Conservation (phyloP, 2,797 vertebrate genomes). For the Acipenser ruthenus region DNA sequence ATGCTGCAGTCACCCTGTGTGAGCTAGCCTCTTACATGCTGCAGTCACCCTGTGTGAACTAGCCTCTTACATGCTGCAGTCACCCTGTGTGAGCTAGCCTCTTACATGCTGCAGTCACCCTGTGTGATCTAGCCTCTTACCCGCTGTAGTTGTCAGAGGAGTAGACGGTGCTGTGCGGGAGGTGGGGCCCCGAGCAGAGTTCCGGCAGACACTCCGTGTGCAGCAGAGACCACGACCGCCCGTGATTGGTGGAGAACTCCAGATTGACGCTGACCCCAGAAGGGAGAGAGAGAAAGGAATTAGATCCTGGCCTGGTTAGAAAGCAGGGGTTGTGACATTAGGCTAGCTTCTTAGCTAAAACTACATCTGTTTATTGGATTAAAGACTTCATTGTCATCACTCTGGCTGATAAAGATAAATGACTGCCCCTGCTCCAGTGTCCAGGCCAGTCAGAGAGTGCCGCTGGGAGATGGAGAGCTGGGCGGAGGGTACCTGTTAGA, state of each 20-base stretch:
- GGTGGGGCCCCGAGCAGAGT: slow-evolving; percentile 83
- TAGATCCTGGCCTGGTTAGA: neutral
- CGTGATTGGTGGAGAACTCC: slow-evolving; percentile 92
- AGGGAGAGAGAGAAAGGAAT: too few species aligned
- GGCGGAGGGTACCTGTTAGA: slow-evolving; percentile 77
- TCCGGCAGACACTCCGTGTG: slow-evolving; percentile 92
- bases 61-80: too few species aligned
- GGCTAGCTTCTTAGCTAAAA: too few species aligned
- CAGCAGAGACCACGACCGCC: slow-evolving; percentile 87
- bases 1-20: too few species aligned
- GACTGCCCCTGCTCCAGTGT: too few species aligned
- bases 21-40: too few species aligned
- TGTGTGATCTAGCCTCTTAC: slow-evolving; percentile 44
- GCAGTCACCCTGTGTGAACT: too few species aligned
- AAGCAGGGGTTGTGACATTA: neutral
- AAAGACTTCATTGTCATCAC: too few species aligned
- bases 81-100: too few species aligned
- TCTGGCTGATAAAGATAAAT: too few species aligned
- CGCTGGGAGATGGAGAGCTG: slow-evolving; percentile 4
- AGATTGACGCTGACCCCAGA: slow-evolving; percentile 65
- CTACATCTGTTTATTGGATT: too few species aligned
- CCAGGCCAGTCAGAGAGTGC: slow-evolving; percentile 8
- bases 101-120: too few species aligned
- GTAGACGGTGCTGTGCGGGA: slow-evolving; percentile 91
- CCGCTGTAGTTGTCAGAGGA: slow-evolving; percentile 96